These are phyloP conservation scores for Glareola pratincola DNA, from an alignment of 2,113 vertebrate species.

Conservation along the genomic window DNA sequence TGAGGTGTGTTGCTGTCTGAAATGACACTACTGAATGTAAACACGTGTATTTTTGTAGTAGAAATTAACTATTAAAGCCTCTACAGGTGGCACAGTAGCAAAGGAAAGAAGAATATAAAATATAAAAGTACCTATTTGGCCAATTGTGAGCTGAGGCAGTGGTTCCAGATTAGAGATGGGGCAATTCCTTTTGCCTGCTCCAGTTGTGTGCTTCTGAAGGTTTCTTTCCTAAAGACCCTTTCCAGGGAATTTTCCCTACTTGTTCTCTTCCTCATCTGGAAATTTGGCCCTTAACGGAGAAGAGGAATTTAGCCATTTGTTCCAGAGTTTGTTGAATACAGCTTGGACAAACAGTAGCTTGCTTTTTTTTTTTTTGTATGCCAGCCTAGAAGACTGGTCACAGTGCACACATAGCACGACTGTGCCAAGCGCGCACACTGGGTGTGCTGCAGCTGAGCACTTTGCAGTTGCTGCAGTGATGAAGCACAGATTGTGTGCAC, in stretches of 20 bases:
- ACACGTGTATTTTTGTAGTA: neutral
- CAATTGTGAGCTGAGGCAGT: neutral
- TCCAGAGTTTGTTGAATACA: neutral
- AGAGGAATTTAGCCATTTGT: neutral
- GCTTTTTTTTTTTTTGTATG: neutral
- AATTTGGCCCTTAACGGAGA: neutral
- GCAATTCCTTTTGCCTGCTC: neutral
- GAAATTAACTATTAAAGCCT: neutral
- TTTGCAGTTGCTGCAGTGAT: neutral
- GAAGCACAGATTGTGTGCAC: neutral
- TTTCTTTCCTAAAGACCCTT: neutral
- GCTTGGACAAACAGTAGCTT: neutral
- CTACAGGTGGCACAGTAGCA: neutral
- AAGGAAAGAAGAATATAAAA: neutral
- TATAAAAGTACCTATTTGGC: neutral
- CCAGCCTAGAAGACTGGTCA: neutral
- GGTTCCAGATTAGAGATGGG: neutral
- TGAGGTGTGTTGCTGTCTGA: neutral
- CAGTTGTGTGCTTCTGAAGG: neutral
- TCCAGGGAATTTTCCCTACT: neutral
- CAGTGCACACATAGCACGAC: rapidly evolving
- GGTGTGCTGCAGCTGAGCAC: neutral
- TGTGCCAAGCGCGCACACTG: rapidly evolving
- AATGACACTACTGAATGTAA: neutral
- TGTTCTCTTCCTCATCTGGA: neutral